Conservation (phyloP, 2,888 invertebrate genomes). For the Heliconius ethilla region DNA sequence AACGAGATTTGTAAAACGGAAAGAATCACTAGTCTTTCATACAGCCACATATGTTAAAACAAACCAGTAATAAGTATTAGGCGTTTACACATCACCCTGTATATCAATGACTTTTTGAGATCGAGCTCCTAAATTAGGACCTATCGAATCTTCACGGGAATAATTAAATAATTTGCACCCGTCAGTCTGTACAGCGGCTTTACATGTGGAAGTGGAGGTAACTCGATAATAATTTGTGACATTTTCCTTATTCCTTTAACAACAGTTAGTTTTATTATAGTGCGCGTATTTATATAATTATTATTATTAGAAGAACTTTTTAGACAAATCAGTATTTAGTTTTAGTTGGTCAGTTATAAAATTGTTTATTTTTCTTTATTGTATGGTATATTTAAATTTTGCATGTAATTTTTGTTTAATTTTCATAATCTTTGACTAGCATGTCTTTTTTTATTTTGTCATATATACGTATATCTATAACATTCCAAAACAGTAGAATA, state of each 20-base stretch:
- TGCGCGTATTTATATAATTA: not conserved
- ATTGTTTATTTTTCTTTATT: not conserved
- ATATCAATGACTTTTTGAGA: conserved; percentile 51
- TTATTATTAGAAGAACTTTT: conserved; percentile 7
- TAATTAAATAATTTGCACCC: conserved; percentile 47
- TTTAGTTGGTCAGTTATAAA: not conserved
- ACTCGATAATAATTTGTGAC: conserved; percentile 26
- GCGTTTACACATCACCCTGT: conserved; percentile 47
- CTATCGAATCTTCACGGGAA: conserved; percentile 48
- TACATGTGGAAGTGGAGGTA: conserved; percentile 38
- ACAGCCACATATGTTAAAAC: too few species aligned
- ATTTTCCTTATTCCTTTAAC: conserved; percentile 43
- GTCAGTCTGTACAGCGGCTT: conserved; percentile 46
- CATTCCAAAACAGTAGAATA: not conserved
- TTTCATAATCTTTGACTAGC: not conserved
- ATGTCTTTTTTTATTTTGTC: not conserved
- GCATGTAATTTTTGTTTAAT: not conserved
- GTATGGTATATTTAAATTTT: not conserved
- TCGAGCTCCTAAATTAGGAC: conserved; percentile 57
- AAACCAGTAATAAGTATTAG: not conserved
- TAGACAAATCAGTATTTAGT: conserved; percentile 37
- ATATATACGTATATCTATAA: not conserved
- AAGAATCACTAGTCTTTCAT: too few species aligned
- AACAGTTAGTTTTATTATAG: not conserved
- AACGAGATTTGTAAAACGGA: too few species aligned